Evolutionary conservation across 2,797 vertebrate genomes (phyloP), one percentile per base, ranked within the genome.

Genomic region (Alectoris magna): DNA sequence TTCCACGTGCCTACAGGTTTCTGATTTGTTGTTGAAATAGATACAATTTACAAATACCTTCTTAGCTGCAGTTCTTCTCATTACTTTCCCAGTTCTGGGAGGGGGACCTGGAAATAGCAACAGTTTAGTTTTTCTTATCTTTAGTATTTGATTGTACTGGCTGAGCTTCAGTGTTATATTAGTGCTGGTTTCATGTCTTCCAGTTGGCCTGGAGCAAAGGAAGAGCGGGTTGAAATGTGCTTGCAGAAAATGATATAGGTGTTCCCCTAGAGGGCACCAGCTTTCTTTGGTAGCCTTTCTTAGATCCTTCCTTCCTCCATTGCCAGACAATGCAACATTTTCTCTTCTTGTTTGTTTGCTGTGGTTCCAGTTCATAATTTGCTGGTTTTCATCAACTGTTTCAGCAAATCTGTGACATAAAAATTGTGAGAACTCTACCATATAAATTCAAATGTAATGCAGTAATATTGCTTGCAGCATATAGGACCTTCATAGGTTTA

Each of bases 201-300:
- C 27, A 48, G 39, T 36, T 88, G 43, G 7, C 41, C 31, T 17
- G 49, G 74, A 68, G 66, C 19, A 7, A 44, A 49, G 36, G n/a
- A 56, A 84, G 46, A 34, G 27, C 26, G 66, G 15, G 34, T 86
- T 93, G 80, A 74, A 36, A 21, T 29, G 39, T 49, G 24, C 12
- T 53, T 81, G 39, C 39, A 84, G 68, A 75, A 77, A 51, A 55
- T 53, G 29, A 5, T 73, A 26, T 34, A 31, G 48, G 24, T 63
- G 71, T 79, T 91, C 70, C 36, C 56, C 64, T 81, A 84, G 86
- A 84, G 68, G 74, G 43, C 80, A 86, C 56, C 27, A 90, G 58
- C 36, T 73, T 73, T 72, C 74, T 74, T 92, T 2, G 1, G 36
- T 36, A 76, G 29, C 14, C 16, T 60, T 51, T 17, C 23, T 81